Evolutionary conservation across 2,113 vertebrate species (phyloP).

Genomic region (Octodon degus): DNA sequence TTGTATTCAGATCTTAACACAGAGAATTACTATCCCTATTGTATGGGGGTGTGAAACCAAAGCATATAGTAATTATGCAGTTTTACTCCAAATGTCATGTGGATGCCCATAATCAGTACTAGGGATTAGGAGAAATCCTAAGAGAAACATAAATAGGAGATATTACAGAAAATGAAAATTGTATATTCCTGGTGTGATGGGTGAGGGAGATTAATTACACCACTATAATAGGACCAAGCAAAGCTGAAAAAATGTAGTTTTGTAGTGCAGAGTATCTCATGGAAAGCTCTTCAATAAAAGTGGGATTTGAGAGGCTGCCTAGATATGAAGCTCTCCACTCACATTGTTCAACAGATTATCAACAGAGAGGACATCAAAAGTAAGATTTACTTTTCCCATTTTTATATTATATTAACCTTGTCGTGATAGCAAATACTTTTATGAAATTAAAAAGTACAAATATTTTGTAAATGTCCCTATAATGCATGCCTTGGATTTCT

Average conservation of each 20-base stretch:
- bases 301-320: neutral
- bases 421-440: conserved; percentile 44
- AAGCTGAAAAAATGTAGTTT: neutral
- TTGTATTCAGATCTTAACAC: neutral
- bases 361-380: conserved; percentile 49
- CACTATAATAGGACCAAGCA: neutral
- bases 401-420: conserved; percentile 51
- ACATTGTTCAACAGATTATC: conserved; percentile 26
- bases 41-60: neutral
- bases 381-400: neutral
- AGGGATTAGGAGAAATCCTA: neutral
- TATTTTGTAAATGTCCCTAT: conserved; percentile 42
- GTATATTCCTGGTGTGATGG: neutral
- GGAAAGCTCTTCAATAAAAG: neutral
- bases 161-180: neutral
- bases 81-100: neutral
- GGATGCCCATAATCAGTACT: neutral
- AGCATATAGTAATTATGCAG: neutral
- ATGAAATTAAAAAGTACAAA: conserved; percentile 41
- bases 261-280: neutral
- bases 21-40: neutral
- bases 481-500: conserved; percentile 22
- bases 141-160: neutral
- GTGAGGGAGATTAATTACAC: neutral
- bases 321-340: conserved; percentile 1